Conservation (phyloP, 2,797 vertebrate species). For the Sciaenops ocellatus region DNA sequence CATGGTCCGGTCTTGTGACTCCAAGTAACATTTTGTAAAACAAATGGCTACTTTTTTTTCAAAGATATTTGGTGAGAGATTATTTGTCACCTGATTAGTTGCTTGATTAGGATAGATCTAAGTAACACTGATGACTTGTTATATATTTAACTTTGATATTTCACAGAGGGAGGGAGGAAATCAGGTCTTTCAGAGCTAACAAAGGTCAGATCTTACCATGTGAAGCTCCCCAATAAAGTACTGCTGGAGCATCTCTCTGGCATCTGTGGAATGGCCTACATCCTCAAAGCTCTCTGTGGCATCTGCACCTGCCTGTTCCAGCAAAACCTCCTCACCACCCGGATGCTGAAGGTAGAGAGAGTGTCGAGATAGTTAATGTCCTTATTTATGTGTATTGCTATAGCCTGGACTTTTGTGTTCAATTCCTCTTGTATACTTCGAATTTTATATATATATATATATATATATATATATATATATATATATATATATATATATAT, state of each 20-base stretch:
- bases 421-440: no score
- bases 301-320: constrained; percentile 93
- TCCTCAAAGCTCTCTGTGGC: constrained; percentile 97
- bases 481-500: no score
- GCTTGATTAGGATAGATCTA: neutral
- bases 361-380: neutral
- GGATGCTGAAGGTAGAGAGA: constrained; percentile 88
- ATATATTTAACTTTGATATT: neutral
- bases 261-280: constrained; percentile 95
- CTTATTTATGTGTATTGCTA: neutral
- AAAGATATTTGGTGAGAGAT: neutral
- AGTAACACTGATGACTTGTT: neutral
- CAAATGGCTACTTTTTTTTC: neutral
- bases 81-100: neutral
- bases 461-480: no score
- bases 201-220: constrained; percentile 82
- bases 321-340: constrained; percentile 94
- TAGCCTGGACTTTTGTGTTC: no score
- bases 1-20: constrained; percentile 19
- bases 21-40: neutral
- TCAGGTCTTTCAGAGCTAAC: neutral
- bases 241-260: constrained; percentile 94
- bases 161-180: constrained; percentile 6
- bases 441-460: no score
- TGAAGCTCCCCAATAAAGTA: constrained; percentile 94